A percentile compares a stretch with the other conserved stretches of the same genome.
phyloP scores from a whole-genome alignment of 2,888 invertebrate species.

The Leptarthrus brevirostris region DNA sequence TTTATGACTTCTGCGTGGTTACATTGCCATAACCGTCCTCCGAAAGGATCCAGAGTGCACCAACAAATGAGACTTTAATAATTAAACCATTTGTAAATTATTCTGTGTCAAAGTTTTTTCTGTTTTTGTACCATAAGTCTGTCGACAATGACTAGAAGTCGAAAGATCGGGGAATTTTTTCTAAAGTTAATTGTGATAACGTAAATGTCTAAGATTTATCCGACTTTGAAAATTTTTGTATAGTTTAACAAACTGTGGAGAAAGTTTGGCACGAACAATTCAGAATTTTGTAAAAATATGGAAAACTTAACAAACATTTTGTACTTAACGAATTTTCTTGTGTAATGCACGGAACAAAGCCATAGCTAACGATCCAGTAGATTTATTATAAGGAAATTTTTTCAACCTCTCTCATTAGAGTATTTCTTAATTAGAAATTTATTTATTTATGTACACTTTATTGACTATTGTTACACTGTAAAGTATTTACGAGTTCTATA shows the following conservation, averaged over 20 bases:
- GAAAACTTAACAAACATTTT: not conserved
- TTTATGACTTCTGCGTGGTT: constrained; percentile 82
- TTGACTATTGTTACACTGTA: constrained; percentile 15
- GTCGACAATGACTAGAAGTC: too few relatives aligned
- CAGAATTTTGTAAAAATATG: too few relatives aligned
- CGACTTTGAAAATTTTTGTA: too few relatives aligned
- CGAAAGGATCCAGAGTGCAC: constrained; percentile 61
- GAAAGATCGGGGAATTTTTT: too few relatives aligned
- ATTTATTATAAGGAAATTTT: not conserved
- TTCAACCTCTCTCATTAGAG: not conserved
- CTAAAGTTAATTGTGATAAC: too few relatives aligned
- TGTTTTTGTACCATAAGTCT: too few relatives aligned
- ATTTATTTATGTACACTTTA: constrained; percentile 35
- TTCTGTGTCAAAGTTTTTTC: too few relatives aligned
- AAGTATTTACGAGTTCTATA: constrained; percentile 17
- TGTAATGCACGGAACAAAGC: not conserved
- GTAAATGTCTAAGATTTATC: too few relatives aligned
- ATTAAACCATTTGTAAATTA: not conserved
- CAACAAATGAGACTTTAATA: not conserved
- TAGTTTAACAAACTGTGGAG: too few relatives aligned
- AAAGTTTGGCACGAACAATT: too few relatives aligned
- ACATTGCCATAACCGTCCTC: constrained; percentile 82
- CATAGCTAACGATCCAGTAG: not conserved
- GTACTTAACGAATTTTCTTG: constrained; percentile 8
- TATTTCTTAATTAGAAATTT: constrained; percentile 30